Evolutionary conservation across 2,113 vertebrate genomes (phyloP), one percentile per base, ranked within the genome.

Genomic region (Ameiurus melas): DNA sequence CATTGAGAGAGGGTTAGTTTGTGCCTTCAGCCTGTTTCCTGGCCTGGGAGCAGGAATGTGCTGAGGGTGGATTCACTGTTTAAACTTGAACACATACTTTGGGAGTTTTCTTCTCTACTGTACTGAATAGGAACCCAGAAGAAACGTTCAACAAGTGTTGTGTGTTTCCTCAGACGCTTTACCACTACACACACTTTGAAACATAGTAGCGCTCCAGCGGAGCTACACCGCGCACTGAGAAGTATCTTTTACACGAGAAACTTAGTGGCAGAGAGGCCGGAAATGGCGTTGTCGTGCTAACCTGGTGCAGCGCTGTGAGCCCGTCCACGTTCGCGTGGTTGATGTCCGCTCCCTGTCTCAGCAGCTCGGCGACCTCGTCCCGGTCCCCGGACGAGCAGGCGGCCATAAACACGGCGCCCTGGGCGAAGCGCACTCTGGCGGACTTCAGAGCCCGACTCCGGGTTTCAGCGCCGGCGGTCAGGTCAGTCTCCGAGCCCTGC

Each of bases 351-450:
- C 96, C 96, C 91, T 95, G 95, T 13, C 94, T 91, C 86, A 97
- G 94, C 83, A 97, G 93, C 68, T 91, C 93, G 43, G 95, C 94
- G 81, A 97, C 96, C 94, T 97, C 96, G 73, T 96, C 96, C 91
- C 90, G 94, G 94, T 97, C 96, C 64, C 96, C 96, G 91, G 96
- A 95, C 89, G 96, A 96, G 91, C 96, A 97, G 87, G 96, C 95
- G 85, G 96, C 96, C 96, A 97, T 96, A 81, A 97, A 97, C 93
- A 96, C 96, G 0, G 96, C 96, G 70, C 96, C 96, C 82, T 96
- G 96, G 19, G 95, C 95, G 92, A 97, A 97, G 47, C 95, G 94
- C 55, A 97, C 96, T 88, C 92, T 94, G 55, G 93, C 85, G 1
- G 71, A 77, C 55, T 86, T 86, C 93, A 33, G 90, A 86, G 43